A percentile compares a stretch with the other conserved stretches of the same genome.
phyloP scores from a whole-genome alignment of 2,113 vertebrate species.

The Bombycilla garrulus region DNA sequence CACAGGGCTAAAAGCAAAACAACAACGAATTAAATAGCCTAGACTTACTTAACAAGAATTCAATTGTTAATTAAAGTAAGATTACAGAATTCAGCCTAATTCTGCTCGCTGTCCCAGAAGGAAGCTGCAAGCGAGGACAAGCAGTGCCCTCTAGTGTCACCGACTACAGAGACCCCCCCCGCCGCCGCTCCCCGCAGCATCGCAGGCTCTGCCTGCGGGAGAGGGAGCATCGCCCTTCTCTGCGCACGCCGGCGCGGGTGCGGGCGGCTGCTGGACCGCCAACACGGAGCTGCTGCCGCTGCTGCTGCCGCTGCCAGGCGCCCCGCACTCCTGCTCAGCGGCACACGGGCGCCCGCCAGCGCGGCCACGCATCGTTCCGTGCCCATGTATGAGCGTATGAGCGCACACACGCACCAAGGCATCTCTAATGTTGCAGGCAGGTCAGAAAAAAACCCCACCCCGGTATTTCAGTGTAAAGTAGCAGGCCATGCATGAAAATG shows the following conservation, averaged over 20 bases:
- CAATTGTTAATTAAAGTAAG: slow-evolving; percentile 77
- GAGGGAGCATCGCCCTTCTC: background rate
- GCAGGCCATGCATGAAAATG: slow-evolving; percentile 77
- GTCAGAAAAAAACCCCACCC: background rate
- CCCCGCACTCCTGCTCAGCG: background rate
- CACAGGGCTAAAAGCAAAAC: slow-evolving; percentile 58
- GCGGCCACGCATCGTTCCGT: rapidly evolving
- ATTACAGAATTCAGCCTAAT: slow-evolving; percentile 77
- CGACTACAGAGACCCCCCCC: slow-evolving; percentile 68
- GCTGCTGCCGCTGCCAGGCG: too few species aligned
- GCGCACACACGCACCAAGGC: background rate
- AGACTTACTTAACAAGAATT: slow-evolving; percentile 56
- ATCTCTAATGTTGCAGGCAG: slow-evolving; percentile 73
- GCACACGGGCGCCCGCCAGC: rapidly evolving
- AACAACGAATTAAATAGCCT: slow-evolving; percentile 44
- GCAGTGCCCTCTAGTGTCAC: slow-evolving; percentile 99
- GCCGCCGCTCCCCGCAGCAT: background rate
- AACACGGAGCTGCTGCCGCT: background rate
- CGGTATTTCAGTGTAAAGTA: slow-evolving; percentile 5
- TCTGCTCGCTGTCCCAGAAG: slow-evolving; percentile 66
- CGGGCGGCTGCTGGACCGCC: background rate
- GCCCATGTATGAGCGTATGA: rapidly evolving
- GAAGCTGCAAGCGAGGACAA: slow-evolving; percentile 86
- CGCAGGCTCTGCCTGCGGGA: background rate
- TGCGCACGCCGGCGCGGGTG: background rate